A percentile compares a stretch with the other conserved stretches of the same genome.
Evolutionary conservation across 2,888 invertebrate species (phyloP).

Genomic region (Malachius bipustulatus): DNA sequence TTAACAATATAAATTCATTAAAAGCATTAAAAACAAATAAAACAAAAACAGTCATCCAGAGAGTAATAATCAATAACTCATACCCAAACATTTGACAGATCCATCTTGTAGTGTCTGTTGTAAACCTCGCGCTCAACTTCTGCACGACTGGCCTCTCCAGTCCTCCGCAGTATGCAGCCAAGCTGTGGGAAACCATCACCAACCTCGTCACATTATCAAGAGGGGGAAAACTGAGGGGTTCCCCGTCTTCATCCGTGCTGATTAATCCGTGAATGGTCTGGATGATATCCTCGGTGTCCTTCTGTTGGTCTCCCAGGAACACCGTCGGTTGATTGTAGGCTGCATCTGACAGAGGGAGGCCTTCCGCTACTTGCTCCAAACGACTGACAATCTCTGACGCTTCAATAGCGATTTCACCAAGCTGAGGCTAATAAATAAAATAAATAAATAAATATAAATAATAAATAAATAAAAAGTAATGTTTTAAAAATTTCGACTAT

Average conservation of each 20-base stretch:
- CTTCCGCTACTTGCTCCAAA: slow-evolving; percentile 35
- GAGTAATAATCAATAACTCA: slow-evolving; percentile 17
- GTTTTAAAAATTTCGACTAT: too few species aligned
- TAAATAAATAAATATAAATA: too few species aligned
- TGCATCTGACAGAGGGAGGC: slow-evolving; percentile 25
- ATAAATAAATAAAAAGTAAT: too few species aligned
- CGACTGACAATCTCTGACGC: slow-evolving; percentile 38
- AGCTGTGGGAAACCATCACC: slow-evolving; percentile 74
- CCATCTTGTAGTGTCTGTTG: slow-evolving; percentile 80
- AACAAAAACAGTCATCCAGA: slow-evolving; percentile 4
- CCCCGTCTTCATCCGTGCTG: slow-evolving; percentile 51
- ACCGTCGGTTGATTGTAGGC: slow-evolving; percentile 30
- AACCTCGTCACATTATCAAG: slow-evolving; percentile 52
- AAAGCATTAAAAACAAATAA: slow-evolving; percentile 4
- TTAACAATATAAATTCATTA: too few species aligned
- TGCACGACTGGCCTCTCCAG: slow-evolving; percentile 68
- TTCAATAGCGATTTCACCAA: slow-evolving; percentile 37
- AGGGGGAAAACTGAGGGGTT: slow-evolving; percentile 45
- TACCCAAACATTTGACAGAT: slow-evolving; percentile 75
- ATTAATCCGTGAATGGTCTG: slow-evolving; percentile 48
- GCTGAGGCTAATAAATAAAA: slow-evolving; percentile 25
- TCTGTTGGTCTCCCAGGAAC: slow-evolving; percentile 34
- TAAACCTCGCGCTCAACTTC: slow-evolving; percentile 67
- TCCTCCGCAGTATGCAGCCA: slow-evolving; percentile 77
- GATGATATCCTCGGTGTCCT: slow-evolving; percentile 44